Base-by-base conservation (phyloP, 1,140 invertebrate genomes). In the Cephus cinctus region DNA sequence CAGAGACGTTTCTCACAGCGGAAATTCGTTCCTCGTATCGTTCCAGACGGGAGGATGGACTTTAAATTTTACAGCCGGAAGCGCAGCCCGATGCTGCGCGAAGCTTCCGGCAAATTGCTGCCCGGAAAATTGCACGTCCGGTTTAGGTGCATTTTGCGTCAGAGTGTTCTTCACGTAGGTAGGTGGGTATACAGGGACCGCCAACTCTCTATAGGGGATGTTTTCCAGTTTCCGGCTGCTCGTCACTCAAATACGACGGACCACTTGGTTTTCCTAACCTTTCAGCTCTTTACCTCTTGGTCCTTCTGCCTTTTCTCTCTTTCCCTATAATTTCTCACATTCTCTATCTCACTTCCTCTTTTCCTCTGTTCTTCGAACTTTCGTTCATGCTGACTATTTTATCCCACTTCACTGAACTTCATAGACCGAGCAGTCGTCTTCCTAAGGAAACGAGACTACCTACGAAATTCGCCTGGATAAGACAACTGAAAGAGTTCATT, bases 61-160 rank as follows among this genome's bases (percentile, higher is more conserved):
- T 63, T 58, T 61, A 59, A 57, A 65, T 68, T 65, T 62, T 59
- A 56, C 52, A 61, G 43, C 54, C 63, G 61, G 61, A 63, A 60
- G 58, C 43, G 54, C 56, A 58, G 53, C 53, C 47, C 50, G 49
- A 47, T 63, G 62, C 58, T 53, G 55, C 52, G 34, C 48, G 34
- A 51, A 47, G 52, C 53, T 62, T 59, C 59, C 57, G 56, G 44
- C 38, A 48, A 62, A 63, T 61, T 54, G 53, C 41, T 51, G 54
- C 32, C 54, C 50, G 55, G 52, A 60, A 65, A 65, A 67, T 68
- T 65, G 54, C 54, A 47, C 59, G 54, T 67, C 61, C 61, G 54
- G 56, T 61, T 61, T 47, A 43, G 53, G 45, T 59, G 55, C 57
- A 55, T 61, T 63, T 57, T 61, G 54, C 54, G 54, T 60, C 52